A percentile compares a stretch with the other conserved stretches of the same genome.
phyloP scores from a whole-genome alignment of 2,797 vertebrate genomes.

The Sebastolobus alascanus region DNA sequence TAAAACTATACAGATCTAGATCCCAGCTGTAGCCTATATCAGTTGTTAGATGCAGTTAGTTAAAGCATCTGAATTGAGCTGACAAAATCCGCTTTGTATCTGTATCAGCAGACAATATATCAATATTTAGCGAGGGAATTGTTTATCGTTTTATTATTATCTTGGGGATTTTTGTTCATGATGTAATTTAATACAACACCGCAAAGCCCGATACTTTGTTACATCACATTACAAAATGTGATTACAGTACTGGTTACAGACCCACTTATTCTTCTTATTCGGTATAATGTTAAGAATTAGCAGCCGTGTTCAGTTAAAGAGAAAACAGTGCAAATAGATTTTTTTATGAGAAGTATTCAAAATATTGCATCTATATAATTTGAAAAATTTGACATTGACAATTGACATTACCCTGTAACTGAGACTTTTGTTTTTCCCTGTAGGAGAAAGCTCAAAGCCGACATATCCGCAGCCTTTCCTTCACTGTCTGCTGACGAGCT shows the following conservation, averaged over 20 bases:
- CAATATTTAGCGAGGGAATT: neutral
- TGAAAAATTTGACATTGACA: too few species aligned
- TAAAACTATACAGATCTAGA: neutral
- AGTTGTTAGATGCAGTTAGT: neutral
- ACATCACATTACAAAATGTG: too few species aligned
- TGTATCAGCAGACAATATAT: neutral
- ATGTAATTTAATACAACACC: neutral
- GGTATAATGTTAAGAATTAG: neutral
- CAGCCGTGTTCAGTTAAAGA: neutral
- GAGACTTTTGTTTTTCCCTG: neutral
- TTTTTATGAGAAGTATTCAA: too few species aligned
- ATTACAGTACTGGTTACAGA: too few species aligned
- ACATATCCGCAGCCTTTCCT: constrained; percentile 88
- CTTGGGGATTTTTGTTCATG: neutral
- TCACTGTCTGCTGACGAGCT: constrained; percentile 86
- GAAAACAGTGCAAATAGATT: neutral
- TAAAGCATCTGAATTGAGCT: neutral
- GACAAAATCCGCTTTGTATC: neutral
- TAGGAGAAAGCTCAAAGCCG: constrained; percentile 93
- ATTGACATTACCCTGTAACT: neutral
- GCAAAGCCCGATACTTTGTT: neutral
- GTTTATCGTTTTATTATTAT: neutral
- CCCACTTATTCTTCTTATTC: neutral
- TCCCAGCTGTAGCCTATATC: too few species aligned
- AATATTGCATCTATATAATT: neutral